Conservation (phyloP, 2,113 vertebrate species). For the Odobenus rosmarus region DNA sequence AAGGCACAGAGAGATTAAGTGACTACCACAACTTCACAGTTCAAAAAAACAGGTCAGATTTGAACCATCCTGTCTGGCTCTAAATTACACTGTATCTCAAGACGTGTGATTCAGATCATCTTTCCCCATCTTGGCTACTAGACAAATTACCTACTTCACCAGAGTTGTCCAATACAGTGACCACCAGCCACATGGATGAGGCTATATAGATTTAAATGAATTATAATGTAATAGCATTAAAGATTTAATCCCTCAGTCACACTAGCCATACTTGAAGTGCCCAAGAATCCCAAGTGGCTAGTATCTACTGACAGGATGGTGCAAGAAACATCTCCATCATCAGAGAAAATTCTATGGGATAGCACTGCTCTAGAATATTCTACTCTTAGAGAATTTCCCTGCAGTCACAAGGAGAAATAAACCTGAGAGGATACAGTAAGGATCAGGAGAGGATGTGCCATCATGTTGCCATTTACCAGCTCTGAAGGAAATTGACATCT, state of each 20-base stretch:
- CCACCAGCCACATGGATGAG: not conserved
- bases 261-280: not conserved
- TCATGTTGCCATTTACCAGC: not conserved
- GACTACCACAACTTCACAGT: not conserved
- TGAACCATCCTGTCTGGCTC: not conserved
- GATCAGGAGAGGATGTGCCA: not conserved
- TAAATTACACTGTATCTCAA: not conserved
- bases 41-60: not conserved
- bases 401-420: not conserved
- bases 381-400: not conserved
- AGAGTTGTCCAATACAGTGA: not conserved
- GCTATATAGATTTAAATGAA: not conserved
- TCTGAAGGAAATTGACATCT: not conserved
- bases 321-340: not conserved
- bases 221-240: slow-evolving; percentile 21
- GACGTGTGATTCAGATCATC: not conserved
- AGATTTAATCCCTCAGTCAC: not conserved
- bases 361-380: not conserved
- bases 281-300: not conserved
- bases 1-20: not conserved
- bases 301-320: not conserved
- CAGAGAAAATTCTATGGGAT: not conserved
- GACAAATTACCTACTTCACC: not conserved
- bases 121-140: not conserved
- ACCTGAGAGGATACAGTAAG: not conserved